A percentile compares a stretch with the other conserved stretches of the same genome.
Evolutionary conservation across 2,888 invertebrate genomes (phyloP).

Genomic region (Lasioglossum zephyrum): DNA sequence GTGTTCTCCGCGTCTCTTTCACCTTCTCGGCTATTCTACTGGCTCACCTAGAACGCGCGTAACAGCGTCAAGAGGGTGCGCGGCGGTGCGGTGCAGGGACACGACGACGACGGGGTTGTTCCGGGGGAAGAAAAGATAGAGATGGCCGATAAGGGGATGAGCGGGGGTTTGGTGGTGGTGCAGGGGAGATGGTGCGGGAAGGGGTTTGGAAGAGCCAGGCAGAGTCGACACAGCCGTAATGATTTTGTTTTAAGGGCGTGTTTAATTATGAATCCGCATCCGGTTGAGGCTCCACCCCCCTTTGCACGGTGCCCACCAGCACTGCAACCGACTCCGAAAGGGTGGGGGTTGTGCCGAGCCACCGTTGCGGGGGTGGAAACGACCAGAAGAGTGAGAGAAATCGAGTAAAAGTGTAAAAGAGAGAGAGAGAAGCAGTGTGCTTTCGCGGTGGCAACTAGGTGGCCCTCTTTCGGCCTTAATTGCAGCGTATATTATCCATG

Average conservation of each 20-base stretch:
- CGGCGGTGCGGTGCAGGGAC: conserved; percentile 34
- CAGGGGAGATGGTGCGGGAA: conserved; percentile 18
- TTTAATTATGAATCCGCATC: conserved; percentile 85
- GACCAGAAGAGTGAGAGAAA: background rate
- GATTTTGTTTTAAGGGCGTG: conserved; percentile 85
- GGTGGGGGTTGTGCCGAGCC: conserved; percentile 41
- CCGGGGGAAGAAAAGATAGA: conserved; percentile 51
- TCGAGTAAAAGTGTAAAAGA: background rate
- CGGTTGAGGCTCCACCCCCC: conserved; percentile 83
- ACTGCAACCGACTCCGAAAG: conserved; percentile 56
- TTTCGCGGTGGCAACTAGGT: conserved; percentile 76
- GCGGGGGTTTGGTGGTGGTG: conserved; percentile 27
- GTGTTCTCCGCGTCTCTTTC: conserved; percentile 45
- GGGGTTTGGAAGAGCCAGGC: conserved; percentile 65
- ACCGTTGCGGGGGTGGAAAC: conserved; percentile 64
- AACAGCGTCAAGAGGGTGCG: conserved; percentile 50
- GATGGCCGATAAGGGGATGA: conserved; percentile 57
- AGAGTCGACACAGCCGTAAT: conserved; percentile 81
- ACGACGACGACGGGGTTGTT: conserved; percentile 21
- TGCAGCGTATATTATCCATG: conserved; percentile 84
- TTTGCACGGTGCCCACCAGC: conserved; percentile 71
- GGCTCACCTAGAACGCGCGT: conserved; percentile 49
- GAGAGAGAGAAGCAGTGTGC: conserved; percentile 35
- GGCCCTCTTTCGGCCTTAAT: conserved; percentile 83
- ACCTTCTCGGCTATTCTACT: conserved; percentile 50